Evolutionary conservation across 1,140 invertebrate species (phyloP).

Genomic region (Idris sp.): DNA sequence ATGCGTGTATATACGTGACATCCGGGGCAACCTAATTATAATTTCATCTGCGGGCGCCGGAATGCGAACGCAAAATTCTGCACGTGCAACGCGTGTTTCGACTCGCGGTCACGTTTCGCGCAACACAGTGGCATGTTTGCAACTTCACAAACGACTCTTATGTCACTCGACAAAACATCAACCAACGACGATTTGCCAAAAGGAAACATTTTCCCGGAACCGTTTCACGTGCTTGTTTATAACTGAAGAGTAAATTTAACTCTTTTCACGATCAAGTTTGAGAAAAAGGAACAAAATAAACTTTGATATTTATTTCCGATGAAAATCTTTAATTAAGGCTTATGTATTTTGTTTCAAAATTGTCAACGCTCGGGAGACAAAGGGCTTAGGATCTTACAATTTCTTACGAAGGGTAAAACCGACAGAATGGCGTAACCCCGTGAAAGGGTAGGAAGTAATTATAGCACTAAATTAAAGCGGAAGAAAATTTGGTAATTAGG

Average conservation of each 20-base stretch:
- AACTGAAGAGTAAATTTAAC: conserved; percentile 36
- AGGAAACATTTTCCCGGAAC: conserved; percentile 12
- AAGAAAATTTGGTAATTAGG: conserved; percentile 78
- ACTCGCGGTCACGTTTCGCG: conserved; percentile 72
- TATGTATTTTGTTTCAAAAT: conserved; percentile 10
- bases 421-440: conserved; percentile 56
- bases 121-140: conserved; percentile 34
- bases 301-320: too few species aligned
- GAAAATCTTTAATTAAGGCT: too few species aligned
- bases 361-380: neutral
- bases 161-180: conserved; percentile 29
- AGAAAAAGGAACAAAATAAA: too few species aligned
- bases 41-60: conserved; percentile 65
- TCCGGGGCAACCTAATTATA: conserved; percentile 69
- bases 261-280: too few species aligned
- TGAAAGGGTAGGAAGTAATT: conserved; percentile 74
- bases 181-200: conserved; percentile 41
- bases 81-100: conserved; percentile 72
- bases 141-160: too few species aligned
- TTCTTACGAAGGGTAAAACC: conserved; percentile 25
- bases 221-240: conserved; percentile 27
- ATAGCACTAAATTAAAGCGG: conserved; percentile 75
- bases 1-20: too few species aligned
- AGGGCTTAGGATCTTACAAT: conserved; percentile 51
- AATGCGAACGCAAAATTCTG: conserved; percentile 62